Base-by-base conservation (phyloP, 2,113 vertebrate species). In the Lethenteron camtschaticum region DNA sequence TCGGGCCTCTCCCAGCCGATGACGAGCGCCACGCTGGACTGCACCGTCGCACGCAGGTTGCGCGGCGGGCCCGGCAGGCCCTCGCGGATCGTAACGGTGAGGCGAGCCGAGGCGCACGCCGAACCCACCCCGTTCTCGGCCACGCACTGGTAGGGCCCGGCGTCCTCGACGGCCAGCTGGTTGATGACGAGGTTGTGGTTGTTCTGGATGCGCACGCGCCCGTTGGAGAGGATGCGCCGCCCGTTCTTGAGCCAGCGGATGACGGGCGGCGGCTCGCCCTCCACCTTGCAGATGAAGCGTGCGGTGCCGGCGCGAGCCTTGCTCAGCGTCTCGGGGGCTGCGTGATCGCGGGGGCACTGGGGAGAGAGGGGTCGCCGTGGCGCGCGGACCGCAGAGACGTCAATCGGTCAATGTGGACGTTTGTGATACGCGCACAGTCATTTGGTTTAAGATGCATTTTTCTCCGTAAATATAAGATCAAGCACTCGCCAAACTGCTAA, bases 121-220 rank as follows among this genome's bases (percentile, higher is more conserved):
- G 78, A 86, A 68, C 92, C 94, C 71, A 92, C 79, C 71, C 80
- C 81, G 73, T 94, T 99, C 77, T 90, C 85, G 1, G 90, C 90
- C 74, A 96, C 82, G 12, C 94, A 99, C 76, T 99, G 94, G 76
- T 99, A 99, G 79, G 89, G 94, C 71, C 92, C 94, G 0, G 83
- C 83, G 18, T 96, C 94, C 68, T 89, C 87, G 79, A 86, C 77
- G 6, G 86, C 86, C 2, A 96, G 87, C 82, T 99, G 94, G 70
- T 89, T 96, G 79, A 99, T 92, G 72, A 99, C 87, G 8, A 96
- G 78, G 74, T 87, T 85, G 57, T 87, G 85, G 24, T 66, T 66
- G 72, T 80, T 83, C 79, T 95, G 94, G 68, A 82, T 85, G 80
- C 91, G 92, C 73, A 95, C 81, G 0, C 90, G 82, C 55, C 92